phyloP scores from a whole-genome alignment of 2,888 invertebrate species.

The Melanotus villosus region DNA sequence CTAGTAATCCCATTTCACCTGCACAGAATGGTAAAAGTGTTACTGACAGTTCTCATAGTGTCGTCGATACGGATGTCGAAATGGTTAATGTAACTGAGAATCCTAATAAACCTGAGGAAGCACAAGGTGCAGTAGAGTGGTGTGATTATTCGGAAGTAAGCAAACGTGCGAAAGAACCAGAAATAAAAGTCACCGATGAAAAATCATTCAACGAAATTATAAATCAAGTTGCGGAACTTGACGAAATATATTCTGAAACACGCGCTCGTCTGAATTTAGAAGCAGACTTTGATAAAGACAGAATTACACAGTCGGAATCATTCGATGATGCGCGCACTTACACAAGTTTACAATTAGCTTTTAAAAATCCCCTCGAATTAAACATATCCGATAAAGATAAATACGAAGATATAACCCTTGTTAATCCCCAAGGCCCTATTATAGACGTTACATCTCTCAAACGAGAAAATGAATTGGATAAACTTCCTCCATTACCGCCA shows the following conservation, averaged over 20 bases:
- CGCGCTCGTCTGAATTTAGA: conserved; percentile 70
- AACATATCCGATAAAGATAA: conserved; percentile 62
- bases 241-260: conserved; percentile 85
- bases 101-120: conserved; percentile 28
- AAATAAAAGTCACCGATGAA: conserved; percentile 66
- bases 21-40: conserved; percentile 15
- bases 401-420: conserved; percentile 73
- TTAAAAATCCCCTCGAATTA: conserved; percentile 84
- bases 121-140: conserved; percentile 45
- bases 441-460: conserved; percentile 58
- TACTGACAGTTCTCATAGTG: conserved; percentile 22
- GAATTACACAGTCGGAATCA: conserved; percentile 69
- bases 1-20: conserved; percentile 25
- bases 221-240: conserved; percentile 84
- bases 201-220: conserved; percentile 80
- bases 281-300: conserved; percentile 31
- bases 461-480: conserved; percentile 71
- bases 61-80: conserved; percentile 39
- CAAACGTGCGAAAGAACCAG: conserved; percentile 45
- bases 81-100: conserved; percentile 14
- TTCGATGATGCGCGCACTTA: conserved; percentile 87
- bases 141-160: conserved; percentile 55
- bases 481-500: conserved; percentile 85
- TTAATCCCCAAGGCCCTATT: conserved; percentile 68
- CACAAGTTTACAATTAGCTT: conserved; percentile 87